Conservation (phyloP, 2,113 vertebrate genomes). For the Nerophis ophidion region DNA sequence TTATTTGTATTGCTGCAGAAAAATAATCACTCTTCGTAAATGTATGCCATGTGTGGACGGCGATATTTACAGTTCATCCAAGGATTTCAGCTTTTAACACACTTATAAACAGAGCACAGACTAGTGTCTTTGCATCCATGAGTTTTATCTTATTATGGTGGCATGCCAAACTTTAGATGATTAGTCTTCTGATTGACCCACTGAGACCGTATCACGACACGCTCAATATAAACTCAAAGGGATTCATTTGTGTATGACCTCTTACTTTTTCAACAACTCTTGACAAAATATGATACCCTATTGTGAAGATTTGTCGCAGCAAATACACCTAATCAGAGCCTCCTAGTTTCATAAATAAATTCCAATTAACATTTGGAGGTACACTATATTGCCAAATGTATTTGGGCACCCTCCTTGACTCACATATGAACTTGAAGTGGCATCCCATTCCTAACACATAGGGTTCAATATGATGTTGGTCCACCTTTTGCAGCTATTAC, state of each 20-base stretch:
- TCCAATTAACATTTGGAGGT: no score
- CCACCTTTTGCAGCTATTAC: no score
- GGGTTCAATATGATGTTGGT: no score
- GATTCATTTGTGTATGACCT: slow-evolving; percentile 8
- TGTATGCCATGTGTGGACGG: slow-evolving; percentile 27
- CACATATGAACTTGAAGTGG: no score
- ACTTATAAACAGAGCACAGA: slow-evolving; percentile 27
- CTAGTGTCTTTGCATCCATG: background rate
- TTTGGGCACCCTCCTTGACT: no score
- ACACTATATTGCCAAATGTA: no score
- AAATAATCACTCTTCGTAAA: slow-evolving; percentile 18
- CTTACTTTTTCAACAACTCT: background rate
- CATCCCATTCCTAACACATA: no score
- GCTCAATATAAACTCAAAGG: background rate
- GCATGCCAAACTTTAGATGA: background rate
- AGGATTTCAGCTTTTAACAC: slow-evolving; percentile 8
- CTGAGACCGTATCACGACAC: background rate
- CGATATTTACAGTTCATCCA: background rate
- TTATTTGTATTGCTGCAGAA: slow-evolving; percentile 15
- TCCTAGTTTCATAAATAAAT: no score
- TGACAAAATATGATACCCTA: background rate
- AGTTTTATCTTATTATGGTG: slow-evolving; percentile 7
- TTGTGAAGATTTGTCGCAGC: background rate
- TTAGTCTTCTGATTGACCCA: slow-evolving; percentile 6
- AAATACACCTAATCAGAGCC: no score